Conservation (phyloP, 1,140 invertebrate genomes). For the Akabosia matsudoensis region DNA sequence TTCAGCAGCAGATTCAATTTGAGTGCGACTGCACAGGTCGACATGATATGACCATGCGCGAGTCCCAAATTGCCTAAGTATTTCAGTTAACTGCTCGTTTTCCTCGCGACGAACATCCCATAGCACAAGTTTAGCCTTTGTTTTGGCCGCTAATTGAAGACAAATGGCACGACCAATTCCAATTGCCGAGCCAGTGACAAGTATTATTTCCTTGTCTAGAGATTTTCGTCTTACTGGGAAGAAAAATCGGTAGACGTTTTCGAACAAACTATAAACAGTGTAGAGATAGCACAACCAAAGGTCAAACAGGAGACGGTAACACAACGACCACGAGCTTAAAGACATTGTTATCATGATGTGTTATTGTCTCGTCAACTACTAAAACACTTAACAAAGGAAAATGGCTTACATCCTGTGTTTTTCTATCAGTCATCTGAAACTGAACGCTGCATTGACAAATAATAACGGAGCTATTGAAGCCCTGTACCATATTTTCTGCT, state of each 20-base stretch:
- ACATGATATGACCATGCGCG: conserved; percentile 32
- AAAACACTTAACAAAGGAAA: too few species aligned
- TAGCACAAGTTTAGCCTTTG: conserved; percentile 31
- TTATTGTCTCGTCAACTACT: too few species aligned
- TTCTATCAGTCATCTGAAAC: too few species aligned
- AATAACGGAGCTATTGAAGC: too few species aligned
- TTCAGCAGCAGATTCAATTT: conserved; percentile 25
- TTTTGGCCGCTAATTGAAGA: conserved; percentile 26
- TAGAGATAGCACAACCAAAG: not conserved
- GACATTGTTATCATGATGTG: too few species aligned
- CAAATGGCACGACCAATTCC: conserved; percentile 38
- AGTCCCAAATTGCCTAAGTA: conserved; percentile 26
- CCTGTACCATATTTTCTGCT: too few species aligned
- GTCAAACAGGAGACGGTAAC: not conserved
- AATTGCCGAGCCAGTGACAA: conserved; percentile 39
- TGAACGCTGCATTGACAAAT: too few species aligned
- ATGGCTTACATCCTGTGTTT: too few species aligned
- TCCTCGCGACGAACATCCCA: conserved; percentile 35
- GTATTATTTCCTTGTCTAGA: conserved; percentile 24
- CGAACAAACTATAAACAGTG: not conserved
- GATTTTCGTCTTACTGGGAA: conserved; percentile 14
- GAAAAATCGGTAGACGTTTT: conserved; percentile 27
- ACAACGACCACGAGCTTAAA: not conserved
- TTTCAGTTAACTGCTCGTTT: conserved; percentile 29
- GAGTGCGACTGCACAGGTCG: conserved; percentile 29